Conservation (phyloP, 2,113 vertebrate species). For the Onychostruthus taczanowskii region DNA sequence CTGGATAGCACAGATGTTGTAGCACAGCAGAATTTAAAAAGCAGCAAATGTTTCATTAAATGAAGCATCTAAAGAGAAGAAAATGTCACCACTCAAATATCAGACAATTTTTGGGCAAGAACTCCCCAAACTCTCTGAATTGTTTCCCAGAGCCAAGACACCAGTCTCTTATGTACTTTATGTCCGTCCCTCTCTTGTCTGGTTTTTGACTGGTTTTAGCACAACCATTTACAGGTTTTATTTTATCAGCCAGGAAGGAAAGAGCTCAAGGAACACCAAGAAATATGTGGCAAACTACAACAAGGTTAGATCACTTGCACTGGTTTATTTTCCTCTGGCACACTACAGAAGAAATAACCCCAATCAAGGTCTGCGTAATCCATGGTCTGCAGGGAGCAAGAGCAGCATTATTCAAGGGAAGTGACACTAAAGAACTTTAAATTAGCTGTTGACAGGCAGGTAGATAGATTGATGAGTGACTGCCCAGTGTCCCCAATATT, state of each 20-base stretch:
- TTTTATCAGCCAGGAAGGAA: constrained; percentile 1
- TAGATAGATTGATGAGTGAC: constrained; percentile 41
- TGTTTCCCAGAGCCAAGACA: constrained; percentile 24
- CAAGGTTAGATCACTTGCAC: neutral
- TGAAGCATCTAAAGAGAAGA: neutral
- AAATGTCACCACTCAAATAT: neutral
- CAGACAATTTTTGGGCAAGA: neutral
- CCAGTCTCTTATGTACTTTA: neutral
- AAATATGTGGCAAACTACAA: constrained; percentile 26
- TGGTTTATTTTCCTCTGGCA: constrained; percentile 1
- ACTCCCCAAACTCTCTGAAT: neutral
- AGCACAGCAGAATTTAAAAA: neutral
- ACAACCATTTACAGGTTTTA: neutral
- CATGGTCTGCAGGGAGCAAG: neutral
- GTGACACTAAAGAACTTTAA: constrained; percentile 59
- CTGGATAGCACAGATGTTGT: neutral
- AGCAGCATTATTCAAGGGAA: constrained; percentile 42
- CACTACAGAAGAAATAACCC: constrained; percentile 6
- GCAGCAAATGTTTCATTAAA: neutral
- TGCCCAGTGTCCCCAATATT: neutral
- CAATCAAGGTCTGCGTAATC: neutral
- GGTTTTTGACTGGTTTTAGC: neutral
- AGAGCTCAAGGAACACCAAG: constrained; percentile 12
- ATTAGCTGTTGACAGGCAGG: constrained; percentile 57
- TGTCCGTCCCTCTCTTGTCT: neutral